These are phyloP conservation scores for Fopius arisanus DNA, from an alignment of 1,140 invertebrate species.

Conservation along the genomic window DNA sequence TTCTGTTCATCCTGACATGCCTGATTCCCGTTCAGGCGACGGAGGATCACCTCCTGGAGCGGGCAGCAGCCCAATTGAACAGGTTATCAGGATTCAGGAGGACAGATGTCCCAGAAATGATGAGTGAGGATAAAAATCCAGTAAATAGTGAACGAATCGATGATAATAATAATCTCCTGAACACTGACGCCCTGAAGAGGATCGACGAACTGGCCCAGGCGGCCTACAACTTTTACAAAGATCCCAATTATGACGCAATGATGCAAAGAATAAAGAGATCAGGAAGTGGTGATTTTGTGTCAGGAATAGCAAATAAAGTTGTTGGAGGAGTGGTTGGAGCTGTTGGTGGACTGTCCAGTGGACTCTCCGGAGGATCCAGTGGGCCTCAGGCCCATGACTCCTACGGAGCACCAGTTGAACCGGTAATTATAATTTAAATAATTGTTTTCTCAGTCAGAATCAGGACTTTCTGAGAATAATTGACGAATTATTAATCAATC, in stretches of 20 bases:
- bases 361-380: conserved; percentile 35
- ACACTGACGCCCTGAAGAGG: conserved; percentile 35
- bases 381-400: conserved; percentile 22
- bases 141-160: not conserved
- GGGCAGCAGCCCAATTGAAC: conserved; percentile 54
- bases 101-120: not conserved
- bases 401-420: conserved; percentile 41
- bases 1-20: conserved; percentile 43
- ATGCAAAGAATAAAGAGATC: conserved; percentile 50
- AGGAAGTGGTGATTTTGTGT: conserved; percentile 42
- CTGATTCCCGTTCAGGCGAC: conserved; percentile 25
- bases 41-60: conserved; percentile 39
- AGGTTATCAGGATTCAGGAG: conserved; percentile 52
- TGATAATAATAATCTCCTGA: conserved; percentile 5
- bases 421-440: too few species aligned
- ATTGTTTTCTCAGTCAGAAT: too few species aligned
- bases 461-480: too few species aligned
- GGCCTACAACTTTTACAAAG: conserved; percentile 41
- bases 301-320: conserved; percentile 55
- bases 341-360: conserved; percentile 48
- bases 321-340: conserved; percentile 53
- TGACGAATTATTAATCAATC: too few species aligned
- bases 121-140: not conserved
- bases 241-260: conserved; percentile 44
- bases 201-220: conserved; percentile 33